phyloP scores from a whole-genome alignment of 1,140 invertebrate species.

The Cydia amplana region DNA sequence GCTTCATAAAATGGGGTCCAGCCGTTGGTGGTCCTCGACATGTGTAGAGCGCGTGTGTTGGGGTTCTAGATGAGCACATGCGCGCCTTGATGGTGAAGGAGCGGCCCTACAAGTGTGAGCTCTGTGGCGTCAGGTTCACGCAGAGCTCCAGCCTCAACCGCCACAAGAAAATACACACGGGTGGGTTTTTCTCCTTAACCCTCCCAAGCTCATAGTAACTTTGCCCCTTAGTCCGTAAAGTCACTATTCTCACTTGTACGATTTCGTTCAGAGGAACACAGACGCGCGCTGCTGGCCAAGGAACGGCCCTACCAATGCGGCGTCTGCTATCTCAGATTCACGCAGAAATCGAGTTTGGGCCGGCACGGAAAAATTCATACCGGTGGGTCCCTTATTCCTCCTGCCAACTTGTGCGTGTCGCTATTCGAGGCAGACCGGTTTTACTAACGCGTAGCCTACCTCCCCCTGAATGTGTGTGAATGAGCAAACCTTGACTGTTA shows the following conservation, averaged over 20 bases:
- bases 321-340: constrained; percentile 79
- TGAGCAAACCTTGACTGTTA: constrained; percentile 40
- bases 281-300: constrained; percentile 73
- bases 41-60: constrained; percentile 45
- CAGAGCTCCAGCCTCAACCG: constrained; percentile 90
- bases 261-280: constrained; percentile 70
- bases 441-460: constrained; percentile 57
- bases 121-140: constrained; percentile 87
- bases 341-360: constrained; percentile 71
- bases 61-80: constrained; percentile 80
- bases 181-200: constrained; percentile 71
- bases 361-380: constrained; percentile 71
- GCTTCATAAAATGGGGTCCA: neutral
- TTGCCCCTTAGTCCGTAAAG: constrained; percentile 36
- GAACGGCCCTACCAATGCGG: constrained; percentile 79
- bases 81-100: constrained; percentile 81
- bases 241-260: constrained; percentile 49
- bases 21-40: neutral
- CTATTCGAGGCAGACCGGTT: constrained; percentile 64
- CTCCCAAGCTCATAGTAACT: constrained; percentile 45
- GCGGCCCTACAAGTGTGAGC: constrained; percentile 87
- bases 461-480: constrained; percentile 69
- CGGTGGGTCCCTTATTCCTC: constrained; percentile 58
- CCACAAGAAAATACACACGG: constrained; percentile 91
- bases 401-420: constrained; percentile 55